A percentile compares a stretch with the other conserved stretches of the same genome.
phyloP scores from a whole-genome alignment of 2,113 vertebrate species.

The Lonchura striata region DNA sequence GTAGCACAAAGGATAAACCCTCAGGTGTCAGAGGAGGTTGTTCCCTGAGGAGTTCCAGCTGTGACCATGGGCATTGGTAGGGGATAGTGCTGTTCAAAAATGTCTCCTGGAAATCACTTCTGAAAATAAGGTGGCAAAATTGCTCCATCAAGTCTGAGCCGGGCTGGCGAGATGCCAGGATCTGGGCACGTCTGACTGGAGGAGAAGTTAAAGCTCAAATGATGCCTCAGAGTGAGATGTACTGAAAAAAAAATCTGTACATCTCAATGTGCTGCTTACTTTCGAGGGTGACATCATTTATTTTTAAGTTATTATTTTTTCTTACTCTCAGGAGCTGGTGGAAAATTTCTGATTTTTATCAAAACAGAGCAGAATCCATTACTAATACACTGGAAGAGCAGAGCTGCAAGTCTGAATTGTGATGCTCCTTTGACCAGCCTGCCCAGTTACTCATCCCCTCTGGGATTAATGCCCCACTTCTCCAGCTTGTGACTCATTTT shows the following conservation, averaged over 20 bases:
- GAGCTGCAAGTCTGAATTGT: not conserved
- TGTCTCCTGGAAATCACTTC: not conserved
- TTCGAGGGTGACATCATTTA: not conserved
- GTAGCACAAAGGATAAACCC: not conserved
- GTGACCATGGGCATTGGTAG: fast-evolving
- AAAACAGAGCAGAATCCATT: not conserved
- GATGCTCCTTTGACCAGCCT: not conserved
- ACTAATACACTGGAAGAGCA: not conserved
- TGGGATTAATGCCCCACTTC: conserved; percentile 11
- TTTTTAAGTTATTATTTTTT: not conserved
- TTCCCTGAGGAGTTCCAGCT: not conserved
- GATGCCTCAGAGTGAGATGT: not conserved
- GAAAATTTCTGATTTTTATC: not conserved
- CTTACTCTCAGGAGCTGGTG: not conserved
- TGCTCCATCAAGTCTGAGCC: not conserved
- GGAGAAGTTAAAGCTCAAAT: not conserved
- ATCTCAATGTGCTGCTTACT: not conserved
- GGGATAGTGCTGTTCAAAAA: not conserved
- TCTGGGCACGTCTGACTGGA: not conserved
- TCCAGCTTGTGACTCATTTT: conserved; percentile 6
- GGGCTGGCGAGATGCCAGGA: fast-evolving
- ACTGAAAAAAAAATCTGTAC: not conserved
- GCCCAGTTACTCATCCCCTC: conserved; percentile 40
- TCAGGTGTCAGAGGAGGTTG: not conserved
- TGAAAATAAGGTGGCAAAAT: not conserved